Evolutionary conservation across 1,140 invertebrate species (phyloP).

Genomic region (Triops cancriformis): DNA sequence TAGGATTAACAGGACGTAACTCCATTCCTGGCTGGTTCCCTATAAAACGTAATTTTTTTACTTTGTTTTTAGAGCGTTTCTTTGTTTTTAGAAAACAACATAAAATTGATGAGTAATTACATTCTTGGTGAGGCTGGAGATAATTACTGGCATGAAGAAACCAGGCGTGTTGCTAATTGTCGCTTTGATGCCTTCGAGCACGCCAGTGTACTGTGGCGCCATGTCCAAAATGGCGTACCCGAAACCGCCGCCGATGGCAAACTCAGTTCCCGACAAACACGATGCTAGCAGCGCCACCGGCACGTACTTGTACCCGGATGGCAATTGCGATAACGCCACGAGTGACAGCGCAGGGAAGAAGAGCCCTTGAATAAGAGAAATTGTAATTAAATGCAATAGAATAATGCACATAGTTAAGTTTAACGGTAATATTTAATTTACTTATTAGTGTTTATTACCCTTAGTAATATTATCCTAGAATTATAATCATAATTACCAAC

Average conservation of each 20-base stretch:
- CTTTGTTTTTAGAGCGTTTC: too few species aligned
- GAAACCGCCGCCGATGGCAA: constrained; percentile 35
- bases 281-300: constrained; percentile 31
- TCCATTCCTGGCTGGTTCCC: constrained; percentile 37
- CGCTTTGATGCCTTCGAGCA: constrained; percentile 38
- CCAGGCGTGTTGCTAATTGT: constrained; percentile 38
- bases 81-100: too few species aligned
- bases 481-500: too few species aligned
- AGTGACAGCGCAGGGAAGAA: constrained; percentile 29
- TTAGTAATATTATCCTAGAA: too few species aligned
- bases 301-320: constrained; percentile 28
- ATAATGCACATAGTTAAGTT: too few species aligned
- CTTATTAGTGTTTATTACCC: too few species aligned
- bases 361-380: constrained; percentile 26
- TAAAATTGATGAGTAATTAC: constrained; percentile 19
- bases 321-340: constrained; percentile 28
- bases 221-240: constrained; percentile 35
- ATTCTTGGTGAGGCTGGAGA: constrained; percentile 32
- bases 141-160: constrained; percentile 32
- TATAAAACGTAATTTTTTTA: constrained; percentile 28
- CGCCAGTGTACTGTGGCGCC: constrained; percentile 35
- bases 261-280: constrained; percentile 31
- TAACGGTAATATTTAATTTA: too few species aligned
- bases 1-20: constrained; percentile 35
- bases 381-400: too few species aligned